Evolutionary conservation across 2,797 vertebrate genomes (phyloP).

Genomic region (Rhadinocentrus ornatus): DNA sequence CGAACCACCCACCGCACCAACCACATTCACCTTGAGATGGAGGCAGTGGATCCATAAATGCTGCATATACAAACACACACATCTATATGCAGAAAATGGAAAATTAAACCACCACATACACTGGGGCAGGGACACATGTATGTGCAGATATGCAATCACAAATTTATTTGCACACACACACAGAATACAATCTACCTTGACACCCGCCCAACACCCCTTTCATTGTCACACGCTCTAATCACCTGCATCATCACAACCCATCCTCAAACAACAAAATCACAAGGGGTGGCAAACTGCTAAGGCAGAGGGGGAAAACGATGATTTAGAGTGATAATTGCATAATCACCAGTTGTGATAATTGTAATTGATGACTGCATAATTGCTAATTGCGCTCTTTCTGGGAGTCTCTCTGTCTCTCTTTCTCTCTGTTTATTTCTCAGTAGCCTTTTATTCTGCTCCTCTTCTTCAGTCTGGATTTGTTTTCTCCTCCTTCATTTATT

Average conservation of each 20-base stretch:
- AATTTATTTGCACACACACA: constrained; percentile 34
- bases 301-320: constrained; percentile 70
- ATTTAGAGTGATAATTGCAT: constrained; percentile 86
- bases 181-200: constrained; percentile 20
- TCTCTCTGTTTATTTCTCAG: constrained; percentile 55
- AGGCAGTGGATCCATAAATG: constrained; percentile 12
- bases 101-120: constrained; percentile 13
- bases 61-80: neutral
- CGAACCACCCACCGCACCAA: constrained; percentile 54
- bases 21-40: constrained; percentile 63
- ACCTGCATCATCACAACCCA: constrained; percentile 71
- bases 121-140: constrained; percentile 22
- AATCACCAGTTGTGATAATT: constrained; percentile 84
- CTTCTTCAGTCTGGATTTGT: constrained; percentile 44
- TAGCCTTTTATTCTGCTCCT: constrained; percentile 31
- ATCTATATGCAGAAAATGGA: neutral
- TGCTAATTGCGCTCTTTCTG: constrained; percentile 82
- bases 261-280: constrained; percentile 72
- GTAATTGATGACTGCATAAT: constrained; percentile 85
- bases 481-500: constrained; percentile 55
- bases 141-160: constrained; percentile 34
- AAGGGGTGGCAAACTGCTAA: constrained; percentile 75
- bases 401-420: constrained; percentile 73
- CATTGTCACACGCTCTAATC: constrained; percentile 68
- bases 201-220: constrained; percentile 43